A percentile compares a stretch with the other conserved stretches of the same genome.
phyloP scores from a whole-genome alignment of 2,113 vertebrate species.

The Scolopax mira region DNA sequence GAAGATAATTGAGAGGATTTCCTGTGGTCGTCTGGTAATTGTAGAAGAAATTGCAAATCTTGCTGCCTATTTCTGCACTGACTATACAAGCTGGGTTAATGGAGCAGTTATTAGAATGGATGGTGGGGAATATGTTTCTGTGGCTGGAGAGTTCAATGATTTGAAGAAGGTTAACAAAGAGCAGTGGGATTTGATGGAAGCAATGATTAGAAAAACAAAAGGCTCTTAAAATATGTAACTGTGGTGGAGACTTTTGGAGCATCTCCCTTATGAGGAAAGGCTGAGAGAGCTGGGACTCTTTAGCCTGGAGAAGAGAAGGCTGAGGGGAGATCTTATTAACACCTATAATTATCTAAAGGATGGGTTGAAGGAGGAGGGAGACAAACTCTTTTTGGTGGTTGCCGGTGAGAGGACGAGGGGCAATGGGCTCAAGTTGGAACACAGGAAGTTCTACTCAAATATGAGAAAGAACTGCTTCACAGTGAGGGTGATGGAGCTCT shows the following conservation, averaged over 20 bases:
- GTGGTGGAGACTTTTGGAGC: background rate
- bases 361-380: no score
- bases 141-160: constrained; percentile 91
- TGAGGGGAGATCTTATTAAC: no score
- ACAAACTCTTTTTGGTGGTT: no score
- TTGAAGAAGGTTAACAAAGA: constrained; percentile 83
- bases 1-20: constrained; percentile 75
- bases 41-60: constrained; percentile 90
- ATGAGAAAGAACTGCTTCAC: no score
- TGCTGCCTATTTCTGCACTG: constrained; percentile 89
- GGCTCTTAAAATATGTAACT: constrained; percentile 75
- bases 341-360: no score
- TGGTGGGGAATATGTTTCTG: constrained; percentile 87
- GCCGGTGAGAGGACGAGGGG: no score
- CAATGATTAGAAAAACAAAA: constrained; percentile 87
- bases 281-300: no score
- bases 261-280: no score
- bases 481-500: no score
- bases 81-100: constrained; percentile 91
- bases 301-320: no score
- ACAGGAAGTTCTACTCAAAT: no score
- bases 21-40: constrained; percentile 87
- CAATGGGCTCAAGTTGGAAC: no score
- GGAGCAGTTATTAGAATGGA: constrained; percentile 93
- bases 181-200: constrained; percentile 87